phyloP scores from a whole-genome alignment of 2,888 invertebrate species.

The Sesia apiformis region DNA sequence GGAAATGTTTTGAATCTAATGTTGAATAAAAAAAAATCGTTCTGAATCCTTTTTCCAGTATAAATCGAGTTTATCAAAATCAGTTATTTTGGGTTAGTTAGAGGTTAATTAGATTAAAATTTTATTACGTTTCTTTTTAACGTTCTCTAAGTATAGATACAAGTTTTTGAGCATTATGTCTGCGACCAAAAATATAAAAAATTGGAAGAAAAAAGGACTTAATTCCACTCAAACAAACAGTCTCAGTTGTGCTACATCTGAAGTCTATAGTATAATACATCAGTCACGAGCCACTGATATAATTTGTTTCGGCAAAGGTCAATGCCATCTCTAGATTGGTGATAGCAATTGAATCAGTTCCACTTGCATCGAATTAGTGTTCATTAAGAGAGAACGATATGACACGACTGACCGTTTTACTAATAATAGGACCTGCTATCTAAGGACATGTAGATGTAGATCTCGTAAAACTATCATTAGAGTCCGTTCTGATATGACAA shows the following conservation, averaged over 20 bases:
- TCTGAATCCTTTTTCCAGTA: no score
- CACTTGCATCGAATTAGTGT: constrained; percentile 69
- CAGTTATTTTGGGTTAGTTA: no score
- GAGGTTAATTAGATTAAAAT: no score
- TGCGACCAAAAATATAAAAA: no score
- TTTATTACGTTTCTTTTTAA: no score
- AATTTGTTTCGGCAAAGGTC: constrained; percentile 53
- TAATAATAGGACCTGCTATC: constrained; percentile 23
- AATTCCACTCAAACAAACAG: no score
- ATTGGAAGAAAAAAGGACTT: no score
- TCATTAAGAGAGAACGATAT: constrained; percentile 53
- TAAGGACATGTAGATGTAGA: constrained; percentile 18
- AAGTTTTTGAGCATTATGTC: no score
- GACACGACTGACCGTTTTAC: constrained; percentile 34
- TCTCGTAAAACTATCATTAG: constrained; percentile 30
- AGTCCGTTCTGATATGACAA: constrained; percentile 18
- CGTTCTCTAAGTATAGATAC: no score
- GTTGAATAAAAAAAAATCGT: no score
- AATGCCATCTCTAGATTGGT: constrained; percentile 56
- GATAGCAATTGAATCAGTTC: constrained; percentile 72
- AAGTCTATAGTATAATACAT: neutral
- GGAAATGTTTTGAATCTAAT: no score
- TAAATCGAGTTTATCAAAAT: no score
- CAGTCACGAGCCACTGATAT: constrained; percentile 1
- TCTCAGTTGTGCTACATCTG: neutral